A percentile compares a stretch with the other conserved stretches of the same genome.
phyloP scores from a whole-genome alignment of 2,113 vertebrate genomes.

The Gila orcuttii region DNA sequence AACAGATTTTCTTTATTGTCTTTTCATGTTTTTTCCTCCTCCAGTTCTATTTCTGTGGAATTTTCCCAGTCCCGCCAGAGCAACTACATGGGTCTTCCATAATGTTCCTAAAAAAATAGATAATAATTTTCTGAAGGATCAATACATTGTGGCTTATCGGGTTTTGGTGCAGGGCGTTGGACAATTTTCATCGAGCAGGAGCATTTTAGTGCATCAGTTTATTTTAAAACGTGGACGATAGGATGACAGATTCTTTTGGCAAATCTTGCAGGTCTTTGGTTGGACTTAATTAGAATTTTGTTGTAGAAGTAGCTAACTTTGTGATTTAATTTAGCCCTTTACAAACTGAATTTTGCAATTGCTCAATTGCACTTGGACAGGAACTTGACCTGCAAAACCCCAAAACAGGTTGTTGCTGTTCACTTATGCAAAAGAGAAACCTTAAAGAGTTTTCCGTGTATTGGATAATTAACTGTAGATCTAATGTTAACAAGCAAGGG shows the following conservation, averaged over 20 bases:
- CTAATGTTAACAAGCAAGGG: constrained; percentile 13
- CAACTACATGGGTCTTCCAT: not conserved
- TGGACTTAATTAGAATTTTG: constrained; percentile 7
- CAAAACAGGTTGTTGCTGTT: constrained; percentile 32
- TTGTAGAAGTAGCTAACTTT: constrained; percentile 45
- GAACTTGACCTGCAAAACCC: not conserved
- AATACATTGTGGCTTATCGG: constrained; percentile 21
- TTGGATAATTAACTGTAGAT: not conserved
- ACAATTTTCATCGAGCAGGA: constrained; percentile 55
- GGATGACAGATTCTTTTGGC: constrained; percentile 42
- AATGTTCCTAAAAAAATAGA: not conserved
- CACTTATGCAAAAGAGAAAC: constrained; percentile 27
- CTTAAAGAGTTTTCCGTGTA: not conserved
- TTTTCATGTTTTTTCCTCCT: constrained; percentile 34
- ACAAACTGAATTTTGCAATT: constrained; percentile 58
- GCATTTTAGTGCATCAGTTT: constrained; percentile 52
- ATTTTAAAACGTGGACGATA: constrained; percentile 48
- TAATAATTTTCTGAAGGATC: constrained; percentile 31
- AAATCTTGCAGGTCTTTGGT: not conserved
- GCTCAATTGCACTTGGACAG: constrained; percentile 5
- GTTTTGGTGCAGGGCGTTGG: constrained; percentile 35
- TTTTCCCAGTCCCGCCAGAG: constrained; percentile 28
- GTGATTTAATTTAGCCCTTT: constrained; percentile 28
- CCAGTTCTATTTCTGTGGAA: constrained; percentile 47
- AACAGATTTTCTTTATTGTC: constrained; percentile 2